Percentiles rank a stretch among this genome's conserved stretches.
Conservation (phyloP, 1,140 invertebrate genomes). For the Nixonia krombeini region DNA sequence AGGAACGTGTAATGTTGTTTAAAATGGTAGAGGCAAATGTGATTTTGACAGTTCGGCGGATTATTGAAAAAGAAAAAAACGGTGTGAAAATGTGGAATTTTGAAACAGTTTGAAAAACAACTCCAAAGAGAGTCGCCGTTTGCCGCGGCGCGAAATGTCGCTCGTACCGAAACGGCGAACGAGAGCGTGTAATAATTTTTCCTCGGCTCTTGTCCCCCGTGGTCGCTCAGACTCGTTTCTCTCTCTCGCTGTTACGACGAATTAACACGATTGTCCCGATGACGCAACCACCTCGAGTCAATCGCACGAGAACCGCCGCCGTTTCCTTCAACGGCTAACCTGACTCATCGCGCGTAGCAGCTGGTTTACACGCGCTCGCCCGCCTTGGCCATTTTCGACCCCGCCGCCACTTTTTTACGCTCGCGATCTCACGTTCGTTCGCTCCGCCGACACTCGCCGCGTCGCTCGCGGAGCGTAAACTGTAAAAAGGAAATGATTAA, state of each 20-base stretch:
- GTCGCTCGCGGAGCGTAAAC: too few relatives aligned
- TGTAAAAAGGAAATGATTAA: too few relatives aligned
- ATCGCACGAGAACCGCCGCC: background rate
- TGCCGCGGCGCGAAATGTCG: background rate
- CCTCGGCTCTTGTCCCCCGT: slow-evolving; percentile 2
- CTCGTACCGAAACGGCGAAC: background rate
- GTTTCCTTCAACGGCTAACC: background rate
- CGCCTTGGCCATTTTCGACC: background rate
- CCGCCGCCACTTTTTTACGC: background rate
- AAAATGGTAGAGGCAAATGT: too few relatives aligned
- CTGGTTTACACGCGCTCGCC: background rate
- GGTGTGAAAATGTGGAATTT: too few relatives aligned
- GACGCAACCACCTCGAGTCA: slow-evolving; percentile 7
- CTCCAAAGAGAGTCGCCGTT: background rate
- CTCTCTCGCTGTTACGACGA: slow-evolving; percentile 18
- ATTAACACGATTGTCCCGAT: slow-evolving; percentile 21
- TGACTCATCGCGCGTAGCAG: background rate
- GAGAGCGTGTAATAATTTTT: background rate
- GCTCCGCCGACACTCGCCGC: too few relatives aligned
- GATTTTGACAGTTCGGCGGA: too few relatives aligned
- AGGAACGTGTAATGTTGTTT: too few relatives aligned
- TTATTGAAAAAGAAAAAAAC: too few relatives aligned
- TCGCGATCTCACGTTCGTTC: background rate
- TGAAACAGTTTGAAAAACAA: background rate
- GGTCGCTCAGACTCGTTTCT: slow-evolving; percentile 18